These are phyloP conservation scores for Capreolus pygargus DNA, from an alignment of 2,113 vertebrate species.

Conservation along the genomic window DNA sequence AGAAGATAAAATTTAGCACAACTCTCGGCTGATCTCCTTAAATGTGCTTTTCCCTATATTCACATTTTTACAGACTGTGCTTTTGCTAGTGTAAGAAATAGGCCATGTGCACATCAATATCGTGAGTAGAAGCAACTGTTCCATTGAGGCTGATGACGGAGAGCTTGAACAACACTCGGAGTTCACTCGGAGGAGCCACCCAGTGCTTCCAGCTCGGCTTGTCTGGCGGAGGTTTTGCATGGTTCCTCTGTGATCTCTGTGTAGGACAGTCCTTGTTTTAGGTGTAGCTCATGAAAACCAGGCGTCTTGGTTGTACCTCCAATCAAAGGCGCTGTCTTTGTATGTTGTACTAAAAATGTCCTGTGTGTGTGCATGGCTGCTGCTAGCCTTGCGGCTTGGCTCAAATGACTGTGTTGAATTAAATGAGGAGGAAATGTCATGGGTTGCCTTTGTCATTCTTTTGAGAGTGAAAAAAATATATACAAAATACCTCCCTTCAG, in stretches of 20 bases:
- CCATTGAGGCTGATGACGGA: fast-evolving
- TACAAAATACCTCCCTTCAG: neutral
- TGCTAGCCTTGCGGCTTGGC: neutral
- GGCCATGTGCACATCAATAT: fast-evolving
- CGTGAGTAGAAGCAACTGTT: neutral
- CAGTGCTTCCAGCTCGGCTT: fast-evolving
- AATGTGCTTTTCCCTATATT: neutral
- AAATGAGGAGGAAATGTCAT: neutral
- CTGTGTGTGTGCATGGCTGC: fast-evolving
- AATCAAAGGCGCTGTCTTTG: neutral
- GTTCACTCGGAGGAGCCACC: fast-evolving
- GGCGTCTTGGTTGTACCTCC: fast-evolving
- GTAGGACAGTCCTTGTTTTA: fast-evolving
- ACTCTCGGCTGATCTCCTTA: neutral
- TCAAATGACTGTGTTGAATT: neutral
- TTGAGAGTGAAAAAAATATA: neutral
- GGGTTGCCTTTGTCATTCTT: neutral
- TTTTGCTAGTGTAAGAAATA: neutral
- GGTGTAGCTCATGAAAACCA: neutral
- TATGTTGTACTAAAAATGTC: fast-evolving
- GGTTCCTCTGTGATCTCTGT: fast-evolving
- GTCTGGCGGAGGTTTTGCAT: fast-evolving
- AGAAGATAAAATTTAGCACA: neutral
- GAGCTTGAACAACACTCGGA: neutral
- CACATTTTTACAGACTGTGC: fast-evolving